Percentiles rank a stretch among this genome's conserved stretches.
Evolutionary conservation across 2,797 vertebrate genomes (phyloP).

Genomic region (Alcedo atthis): DNA sequence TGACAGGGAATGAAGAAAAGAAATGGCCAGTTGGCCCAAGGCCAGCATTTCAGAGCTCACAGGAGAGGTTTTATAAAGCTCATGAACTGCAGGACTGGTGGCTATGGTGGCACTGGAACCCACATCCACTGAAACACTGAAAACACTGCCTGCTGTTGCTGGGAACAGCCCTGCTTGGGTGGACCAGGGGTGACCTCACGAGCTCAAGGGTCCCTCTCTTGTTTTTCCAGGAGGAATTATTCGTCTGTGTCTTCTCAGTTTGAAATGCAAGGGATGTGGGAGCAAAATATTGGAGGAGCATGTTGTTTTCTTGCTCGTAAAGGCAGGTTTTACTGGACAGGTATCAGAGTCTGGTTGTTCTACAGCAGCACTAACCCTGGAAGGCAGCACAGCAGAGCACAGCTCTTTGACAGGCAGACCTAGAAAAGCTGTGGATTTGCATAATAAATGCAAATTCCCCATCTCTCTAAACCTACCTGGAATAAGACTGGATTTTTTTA

Average conservation of each 20-base stretch:
- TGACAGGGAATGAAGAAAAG: conserved; percentile 40
- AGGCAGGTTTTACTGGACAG: neutral
- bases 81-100: neutral
- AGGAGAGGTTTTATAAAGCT: conserved; percentile 7
- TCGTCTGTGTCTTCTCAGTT: neutral
- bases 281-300: neutral
- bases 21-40: conserved; percentile 1
- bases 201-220: fast-evolving
- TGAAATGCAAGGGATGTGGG: neutral
- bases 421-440: neutral
- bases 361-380: neutral
- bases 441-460: neutral
- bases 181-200: fast-evolving
- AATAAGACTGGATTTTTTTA: neutral
- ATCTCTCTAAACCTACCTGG: neutral
- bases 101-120: neutral
- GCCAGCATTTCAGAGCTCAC: conserved; percentile 45
- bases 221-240: neutral
- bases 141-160: fast-evolving
- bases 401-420: neutral
- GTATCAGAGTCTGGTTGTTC: neutral
- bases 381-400: neutral
- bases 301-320: fast-evolving
- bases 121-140: too few species aligned
- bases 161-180: fast-evolving